phyloP scores from a whole-genome alignment of 2,113 vertebrate species.

The Ceyx cyanopectus region DNA sequence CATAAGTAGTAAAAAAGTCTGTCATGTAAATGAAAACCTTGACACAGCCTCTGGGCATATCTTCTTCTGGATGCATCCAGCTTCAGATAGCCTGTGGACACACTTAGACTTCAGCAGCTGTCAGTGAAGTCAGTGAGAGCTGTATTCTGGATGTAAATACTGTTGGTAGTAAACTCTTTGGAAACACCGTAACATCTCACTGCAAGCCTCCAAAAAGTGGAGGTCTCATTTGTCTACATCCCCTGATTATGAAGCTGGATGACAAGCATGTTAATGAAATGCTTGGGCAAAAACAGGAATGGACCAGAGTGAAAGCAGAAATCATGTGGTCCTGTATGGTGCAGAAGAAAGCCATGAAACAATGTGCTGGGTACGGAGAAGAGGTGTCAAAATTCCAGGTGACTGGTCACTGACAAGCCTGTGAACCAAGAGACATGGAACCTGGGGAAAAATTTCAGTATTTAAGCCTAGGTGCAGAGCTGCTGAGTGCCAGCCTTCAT shows the following conservation, averaged over 20 bases:
- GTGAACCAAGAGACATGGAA: background rate
- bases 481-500: background rate
- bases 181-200: background rate
- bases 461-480: background rate
- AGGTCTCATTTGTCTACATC: background rate
- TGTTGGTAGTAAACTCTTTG: background rate
- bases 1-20: background rate
- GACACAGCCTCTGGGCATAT: background rate
- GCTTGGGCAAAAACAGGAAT: background rate
- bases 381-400: background rate
- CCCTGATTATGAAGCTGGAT: background rate
- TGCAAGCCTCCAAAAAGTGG: background rate
- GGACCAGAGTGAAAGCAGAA: background rate
- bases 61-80: background rate
- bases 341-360: background rate
- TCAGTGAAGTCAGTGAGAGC: background rate
- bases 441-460: background rate
- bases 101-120: background rate
- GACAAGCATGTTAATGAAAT: background rate
- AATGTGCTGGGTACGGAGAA: background rate
- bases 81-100: background rate
- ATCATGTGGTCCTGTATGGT: rapidly evolving
- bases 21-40: background rate
- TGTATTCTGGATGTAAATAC: background rate
- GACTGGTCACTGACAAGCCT: background rate